These are phyloP conservation scores for Gadus macrocephalus DNA, from an alignment of 2,113 vertebrate species.

Conservation along the genomic window DNA sequence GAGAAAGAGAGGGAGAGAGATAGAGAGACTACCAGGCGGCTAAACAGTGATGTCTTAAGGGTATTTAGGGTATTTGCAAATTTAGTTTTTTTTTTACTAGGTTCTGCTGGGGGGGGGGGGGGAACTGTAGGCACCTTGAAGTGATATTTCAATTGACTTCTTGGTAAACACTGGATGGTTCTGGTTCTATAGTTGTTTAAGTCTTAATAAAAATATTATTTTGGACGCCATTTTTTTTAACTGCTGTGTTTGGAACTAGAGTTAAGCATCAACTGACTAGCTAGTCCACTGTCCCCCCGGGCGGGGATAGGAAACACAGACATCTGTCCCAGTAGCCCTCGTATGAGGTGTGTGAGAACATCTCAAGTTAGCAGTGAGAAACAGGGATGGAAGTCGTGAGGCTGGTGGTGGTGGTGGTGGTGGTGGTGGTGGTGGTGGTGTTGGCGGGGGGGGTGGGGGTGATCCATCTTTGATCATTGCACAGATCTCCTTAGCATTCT, in stretches of 20 bases:
- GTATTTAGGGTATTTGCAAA: conserved; percentile 52
- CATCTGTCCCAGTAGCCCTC: not conserved
- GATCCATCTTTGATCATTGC: not conserved
- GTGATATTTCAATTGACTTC: conserved; percentile 66
- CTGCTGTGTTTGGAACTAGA: too few relatives aligned
- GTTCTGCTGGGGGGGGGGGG: conserved; percentile 59
- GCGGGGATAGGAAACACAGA: too few relatives aligned
- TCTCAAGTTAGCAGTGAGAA: not conserved
- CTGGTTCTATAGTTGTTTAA: conserved; percentile 16
- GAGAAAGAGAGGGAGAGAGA: conserved; percentile 50
- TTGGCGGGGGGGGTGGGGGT: not conserved
- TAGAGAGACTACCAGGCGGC: conserved; percentile 67
- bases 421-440: too few relatives aligned
- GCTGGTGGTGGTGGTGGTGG: too few relatives aligned
- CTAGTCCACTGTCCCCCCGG: too few relatives aligned
- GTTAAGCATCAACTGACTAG: too few relatives aligned
- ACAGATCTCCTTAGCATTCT: not conserved
- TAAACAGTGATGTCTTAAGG: conserved; percentile 65
- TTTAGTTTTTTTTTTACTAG: conserved; percentile 40
- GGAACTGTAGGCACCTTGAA: conserved; percentile 42
- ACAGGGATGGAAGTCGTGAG: too few relatives aligned
- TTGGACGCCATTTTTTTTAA: too few relatives aligned
- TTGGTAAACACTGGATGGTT: conserved; percentile 51
- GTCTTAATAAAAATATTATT: not conserved
- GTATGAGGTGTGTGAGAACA: not conserved